Conservation (phyloP, 2,113 vertebrate species). For the Oncorhynchus nerka region DNA sequence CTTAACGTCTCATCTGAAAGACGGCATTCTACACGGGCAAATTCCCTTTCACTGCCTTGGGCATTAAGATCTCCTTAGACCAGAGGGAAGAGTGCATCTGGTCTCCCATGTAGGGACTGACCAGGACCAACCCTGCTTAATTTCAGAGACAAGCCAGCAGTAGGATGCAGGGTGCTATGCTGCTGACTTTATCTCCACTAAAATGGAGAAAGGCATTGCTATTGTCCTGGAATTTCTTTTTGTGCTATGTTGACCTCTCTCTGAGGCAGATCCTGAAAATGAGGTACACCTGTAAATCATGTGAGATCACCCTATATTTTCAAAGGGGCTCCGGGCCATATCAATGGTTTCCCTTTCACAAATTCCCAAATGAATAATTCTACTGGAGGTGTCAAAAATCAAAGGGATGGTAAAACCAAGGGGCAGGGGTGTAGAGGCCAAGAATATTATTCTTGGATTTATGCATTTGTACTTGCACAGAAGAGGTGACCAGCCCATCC, state of each 20-base stretch:
- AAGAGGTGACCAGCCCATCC: not conserved
- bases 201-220: not conserved
- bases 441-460: conserved; percentile 16
- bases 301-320: not conserved
- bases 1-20: too few relatives aligned
- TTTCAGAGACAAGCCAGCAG: too few relatives aligned
- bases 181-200: not conserved
- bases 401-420: conserved; percentile 18
- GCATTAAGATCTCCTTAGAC: too few relatives aligned
- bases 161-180: not conserved
- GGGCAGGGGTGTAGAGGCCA: conserved; percentile 1
- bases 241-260: not conserved
- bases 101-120: too few relatives aligned
- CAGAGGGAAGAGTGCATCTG: too few relatives aligned
- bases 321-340: not conserved
- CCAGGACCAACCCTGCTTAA: too few relatives aligned
- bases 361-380: conserved; percentile 22
- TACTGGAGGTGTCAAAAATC: conserved; percentile 14
- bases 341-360: not conserved
- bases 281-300: conserved; percentile 14
- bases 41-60: too few relatives aligned
- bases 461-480: not conserved
- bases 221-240: not conserved
- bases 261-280: not conserved
- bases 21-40: too few relatives aligned